Evolutionary conservation across 2,888 invertebrate species (phyloP).

Genomic region (Phytoseiulus persimilis): DNA sequence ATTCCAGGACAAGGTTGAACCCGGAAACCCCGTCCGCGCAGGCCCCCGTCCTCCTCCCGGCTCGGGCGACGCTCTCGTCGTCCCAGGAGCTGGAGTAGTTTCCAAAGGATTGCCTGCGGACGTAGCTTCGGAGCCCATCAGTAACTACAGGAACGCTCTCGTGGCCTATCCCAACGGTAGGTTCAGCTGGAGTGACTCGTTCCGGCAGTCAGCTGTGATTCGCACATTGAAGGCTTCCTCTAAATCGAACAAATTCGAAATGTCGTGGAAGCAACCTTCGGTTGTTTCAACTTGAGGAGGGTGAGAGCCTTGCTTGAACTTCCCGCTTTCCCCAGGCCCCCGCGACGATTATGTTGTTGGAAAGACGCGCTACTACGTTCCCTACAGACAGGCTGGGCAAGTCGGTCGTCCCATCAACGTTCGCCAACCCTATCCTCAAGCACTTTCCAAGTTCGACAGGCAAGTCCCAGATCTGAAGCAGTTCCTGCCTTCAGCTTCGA

Average conservation of each 20-base stretch:
- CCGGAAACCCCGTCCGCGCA: slow-evolving; percentile 27
- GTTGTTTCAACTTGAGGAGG: no score
- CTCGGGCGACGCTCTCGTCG: slow-evolving; percentile 13
- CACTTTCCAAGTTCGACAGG: slow-evolving; percentile 19
- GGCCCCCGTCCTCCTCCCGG: slow-evolving; percentile 13
- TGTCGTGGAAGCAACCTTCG: no score
- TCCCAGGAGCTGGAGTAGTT: slow-evolving; percentile 16
- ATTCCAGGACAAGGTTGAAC: slow-evolving; percentile 27
- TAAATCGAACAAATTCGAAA: no score
- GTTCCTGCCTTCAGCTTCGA: no score
- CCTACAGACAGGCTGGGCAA: background rate
- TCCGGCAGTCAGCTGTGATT: no score
- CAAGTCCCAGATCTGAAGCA: background rate
- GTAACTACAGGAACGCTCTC: slow-evolving; percentile 14
- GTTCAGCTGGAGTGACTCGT: no score
- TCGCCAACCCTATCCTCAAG: background rate
- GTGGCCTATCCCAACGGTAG: slow-evolving; percentile 28
- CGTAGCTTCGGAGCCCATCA: slow-evolving; percentile 25
- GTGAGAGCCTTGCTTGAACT: background rate
- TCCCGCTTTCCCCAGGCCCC: background rate
- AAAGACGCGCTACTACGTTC: slow-evolving; percentile 10
- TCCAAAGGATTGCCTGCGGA: slow-evolving; percentile 5
- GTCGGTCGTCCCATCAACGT: background rate
- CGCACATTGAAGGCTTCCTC: no score
- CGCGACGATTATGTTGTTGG: slow-evolving; percentile 17